These are phyloP conservation scores for Eublepharis macularius DNA, from an alignment of 2,113 vertebrate genomes.

Conservation along the genomic window DNA sequence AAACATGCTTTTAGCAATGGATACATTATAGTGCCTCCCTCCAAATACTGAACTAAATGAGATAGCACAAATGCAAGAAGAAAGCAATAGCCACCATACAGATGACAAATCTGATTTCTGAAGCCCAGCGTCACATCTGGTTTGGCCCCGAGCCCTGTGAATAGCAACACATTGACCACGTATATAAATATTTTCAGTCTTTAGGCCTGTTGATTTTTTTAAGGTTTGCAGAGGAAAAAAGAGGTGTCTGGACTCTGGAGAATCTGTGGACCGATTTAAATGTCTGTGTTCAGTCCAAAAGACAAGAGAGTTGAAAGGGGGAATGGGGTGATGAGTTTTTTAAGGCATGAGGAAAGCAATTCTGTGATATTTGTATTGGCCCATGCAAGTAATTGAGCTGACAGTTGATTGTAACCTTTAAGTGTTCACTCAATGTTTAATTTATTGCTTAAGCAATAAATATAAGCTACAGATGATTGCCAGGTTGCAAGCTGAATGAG, in stretches of 20 bases:
- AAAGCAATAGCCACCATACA: background rate
- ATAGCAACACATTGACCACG: background rate
- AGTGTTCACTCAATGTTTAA: background rate
- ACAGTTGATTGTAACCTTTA: background rate
- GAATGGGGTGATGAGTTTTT: background rate
- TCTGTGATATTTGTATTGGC: background rate
- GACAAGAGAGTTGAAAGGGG: background rate
- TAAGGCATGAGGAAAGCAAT: background rate
- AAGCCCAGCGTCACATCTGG: background rate
- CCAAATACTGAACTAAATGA: constrained; percentile 1
- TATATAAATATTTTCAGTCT: background rate
- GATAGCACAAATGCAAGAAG: background rate
- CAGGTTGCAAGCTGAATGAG: background rate
- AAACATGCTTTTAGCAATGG: constrained; percentile 17
- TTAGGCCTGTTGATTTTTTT: background rate
- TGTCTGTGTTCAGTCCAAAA: background rate
- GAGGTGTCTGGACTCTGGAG: background rate
- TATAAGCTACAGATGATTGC: background rate
- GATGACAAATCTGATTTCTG: background rate
- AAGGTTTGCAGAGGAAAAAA: background rate
- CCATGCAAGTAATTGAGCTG: background rate
- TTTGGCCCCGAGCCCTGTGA: too few relatives aligned
- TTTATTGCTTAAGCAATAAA: background rate
- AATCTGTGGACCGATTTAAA: background rate
- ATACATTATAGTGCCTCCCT: background rate